Base-by-base conservation (phyloP, 2,113 vertebrate genomes). In the Seriola rivoliana region DNA sequence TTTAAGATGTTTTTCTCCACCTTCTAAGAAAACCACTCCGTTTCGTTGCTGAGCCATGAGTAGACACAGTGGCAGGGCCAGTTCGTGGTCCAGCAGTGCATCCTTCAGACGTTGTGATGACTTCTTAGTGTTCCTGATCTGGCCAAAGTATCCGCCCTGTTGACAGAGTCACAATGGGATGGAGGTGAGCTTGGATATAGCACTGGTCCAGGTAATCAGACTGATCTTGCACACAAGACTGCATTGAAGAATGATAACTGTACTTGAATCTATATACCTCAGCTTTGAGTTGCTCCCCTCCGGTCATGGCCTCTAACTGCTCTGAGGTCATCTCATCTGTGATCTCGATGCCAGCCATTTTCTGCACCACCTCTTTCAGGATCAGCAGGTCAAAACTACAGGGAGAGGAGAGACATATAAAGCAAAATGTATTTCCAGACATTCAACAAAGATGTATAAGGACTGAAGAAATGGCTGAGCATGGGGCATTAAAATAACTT, bases 261-360 rank as follows among this genome's bases (percentile, higher is more conserved):
- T 3, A 21, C 6, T 34, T 3, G 0, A 40, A 17, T 78, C 68
- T 14, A 40, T 55, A 95, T 86, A 98, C 98, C 97, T 99, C 98
- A 3, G 98, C 98, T 96, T 99, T 99, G 46, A 99, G 96, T 75
- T 99, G 98, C 52, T 99, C 98, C 85, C 98, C 98, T 81, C 98
- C 98, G 14, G 98, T 99, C 98, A 99, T 99, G 85, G 98, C 98
- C 91, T 99, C 98, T 62, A 99, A 89, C 65, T 99, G 98, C 78
- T 99, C 98, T 81, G 96, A 96, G 7, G 98, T 99, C 96, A 99
- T 99, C 93, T 99, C 98, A 77, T 99, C 98, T 17, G 98, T 99
- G 90, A 99, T 98, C 95, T 99, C 98, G 75, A 99, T 99, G 64
- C 98, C 98, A 3, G 98, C 98, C 98, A 99, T 99, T 94, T 99